Base-by-base conservation (phyloP, 1,140 invertebrate species). In the Oedothorax gibbosus region DNA sequence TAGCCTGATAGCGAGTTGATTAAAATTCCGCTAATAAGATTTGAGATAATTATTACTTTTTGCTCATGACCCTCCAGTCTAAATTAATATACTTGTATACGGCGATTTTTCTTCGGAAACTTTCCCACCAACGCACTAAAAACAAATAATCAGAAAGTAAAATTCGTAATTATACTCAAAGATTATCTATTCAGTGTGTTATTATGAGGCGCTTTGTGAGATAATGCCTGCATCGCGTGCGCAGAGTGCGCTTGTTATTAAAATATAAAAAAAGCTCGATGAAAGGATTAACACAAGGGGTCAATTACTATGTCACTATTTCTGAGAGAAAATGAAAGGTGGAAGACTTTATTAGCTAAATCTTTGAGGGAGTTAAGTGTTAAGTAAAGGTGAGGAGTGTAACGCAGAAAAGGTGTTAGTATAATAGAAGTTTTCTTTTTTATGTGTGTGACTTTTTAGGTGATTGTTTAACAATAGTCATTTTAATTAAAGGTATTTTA, bases 1-100 rank as follows among this genome's bases (percentile, higher is more conserved):
- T 73, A 82, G 69, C 69, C 64, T 82, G 72, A 82, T 82, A 82
- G 69, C 53, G 69, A 73, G 80, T 73, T 82, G 80, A 82, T 82
- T 82, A 82, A 82, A 82, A 72, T 73, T 82, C 68, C 73, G 68
- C 73, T 82, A 82, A 82, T 82, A 82, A 82, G 80, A 82, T 82
- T 82, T 82, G 54, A 82, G 80, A 82, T 82, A 82, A 82, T 82
- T 82, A 82, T 82, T 73, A 82, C 80, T 82, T 82, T 82, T 82
- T 82, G 68, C 80, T 82, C 64, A 73, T 73, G 69, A 53, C 80
- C 80, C 69, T 82, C 80, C 69, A 82, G 80, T 60, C 68, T 82
- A 82, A 82, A 82, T 82, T 82, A 82, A 82, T 82, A 73, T 82
- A 82, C 80, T 73, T 73, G 35, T 35, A 66, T 73, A 73, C 51